Conservation (phyloP, 2,113 vertebrate genomes). For the Myanophis thanlyinensis region DNA sequence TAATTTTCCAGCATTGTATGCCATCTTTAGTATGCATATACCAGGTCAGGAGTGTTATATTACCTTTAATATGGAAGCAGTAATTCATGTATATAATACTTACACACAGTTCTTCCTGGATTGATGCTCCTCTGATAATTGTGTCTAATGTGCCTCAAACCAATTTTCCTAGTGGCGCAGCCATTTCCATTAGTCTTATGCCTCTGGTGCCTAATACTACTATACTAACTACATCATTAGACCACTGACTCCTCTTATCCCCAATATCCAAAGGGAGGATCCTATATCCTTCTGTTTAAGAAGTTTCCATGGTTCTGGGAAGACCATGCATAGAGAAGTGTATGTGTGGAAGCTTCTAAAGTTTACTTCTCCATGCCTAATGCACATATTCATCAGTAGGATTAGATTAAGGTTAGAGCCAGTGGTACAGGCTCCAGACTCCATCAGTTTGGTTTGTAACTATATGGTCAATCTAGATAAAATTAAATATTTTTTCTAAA, state of each 20-base stretch:
- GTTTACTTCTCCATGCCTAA: background rate
- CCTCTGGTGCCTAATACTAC: background rate
- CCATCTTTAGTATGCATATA: background rate
- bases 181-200: background rate
- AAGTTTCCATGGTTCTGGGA: background rate
- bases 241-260: background rate
- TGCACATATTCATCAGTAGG: background rate
- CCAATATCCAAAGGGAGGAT: background rate
- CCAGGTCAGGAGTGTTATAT: background rate
- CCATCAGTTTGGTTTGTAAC: background rate
- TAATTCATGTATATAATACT: background rate
- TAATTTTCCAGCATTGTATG: background rate
- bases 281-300: background rate
- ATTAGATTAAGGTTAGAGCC: background rate
- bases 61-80: background rate
- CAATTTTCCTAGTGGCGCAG: background rate
- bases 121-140: background rate
- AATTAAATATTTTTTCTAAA: background rate
- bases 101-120: background rate
- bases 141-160: background rate
- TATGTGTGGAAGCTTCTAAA: background rate
- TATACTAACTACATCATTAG: background rate
- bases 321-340: background rate
- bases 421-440: background rate
- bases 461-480: background rate